A percentile compares a stretch with the other conserved stretches of the same genome.
phyloP scores from a whole-genome alignment of 2,888 invertebrate genomes.

The Diarsia rubi region DNA sequence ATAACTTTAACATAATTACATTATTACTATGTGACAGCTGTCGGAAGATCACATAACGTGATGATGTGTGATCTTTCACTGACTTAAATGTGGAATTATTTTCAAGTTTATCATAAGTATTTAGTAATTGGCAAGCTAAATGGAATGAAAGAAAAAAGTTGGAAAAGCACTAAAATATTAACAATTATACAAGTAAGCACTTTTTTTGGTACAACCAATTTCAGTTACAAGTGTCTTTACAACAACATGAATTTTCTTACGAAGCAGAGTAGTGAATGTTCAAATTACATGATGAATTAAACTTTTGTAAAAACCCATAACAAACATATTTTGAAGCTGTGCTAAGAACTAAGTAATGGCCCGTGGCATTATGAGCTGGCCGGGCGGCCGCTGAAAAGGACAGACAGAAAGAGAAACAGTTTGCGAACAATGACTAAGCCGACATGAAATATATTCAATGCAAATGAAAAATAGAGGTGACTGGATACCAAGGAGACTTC shows the following conservation, averaged over 20 bases:
- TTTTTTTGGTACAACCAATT: neutral
- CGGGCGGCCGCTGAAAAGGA: neutral
- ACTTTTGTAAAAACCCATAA: constrained; percentile 7
- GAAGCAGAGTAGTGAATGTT: neutral
- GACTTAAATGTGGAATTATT: constrained; percentile 2
- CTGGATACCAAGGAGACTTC: neutral
- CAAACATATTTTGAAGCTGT: neutral
- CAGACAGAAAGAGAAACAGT: neutral
- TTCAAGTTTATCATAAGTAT: constrained; percentile 1
- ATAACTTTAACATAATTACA: constrained; percentile 19
- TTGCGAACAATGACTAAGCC: neutral
- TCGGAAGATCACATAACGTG: constrained; percentile 12
- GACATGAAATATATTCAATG: neutral
- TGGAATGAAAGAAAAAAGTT: no score
- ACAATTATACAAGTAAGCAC: neutral
- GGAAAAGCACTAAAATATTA: neutral
- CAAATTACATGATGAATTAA: neutral
- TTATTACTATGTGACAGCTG: constrained; percentile 5
- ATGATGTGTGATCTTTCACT: constrained; percentile 17
- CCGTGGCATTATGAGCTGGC: neutral
- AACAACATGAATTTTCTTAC: neutral
- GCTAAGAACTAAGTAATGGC: constrained; percentile 3
- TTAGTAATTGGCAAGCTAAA: neutral
- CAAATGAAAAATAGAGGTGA: neutral
- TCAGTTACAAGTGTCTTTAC: neutral